Conservation (phyloP, 2,888 invertebrate species). For the Myathropa florea region DNA sequence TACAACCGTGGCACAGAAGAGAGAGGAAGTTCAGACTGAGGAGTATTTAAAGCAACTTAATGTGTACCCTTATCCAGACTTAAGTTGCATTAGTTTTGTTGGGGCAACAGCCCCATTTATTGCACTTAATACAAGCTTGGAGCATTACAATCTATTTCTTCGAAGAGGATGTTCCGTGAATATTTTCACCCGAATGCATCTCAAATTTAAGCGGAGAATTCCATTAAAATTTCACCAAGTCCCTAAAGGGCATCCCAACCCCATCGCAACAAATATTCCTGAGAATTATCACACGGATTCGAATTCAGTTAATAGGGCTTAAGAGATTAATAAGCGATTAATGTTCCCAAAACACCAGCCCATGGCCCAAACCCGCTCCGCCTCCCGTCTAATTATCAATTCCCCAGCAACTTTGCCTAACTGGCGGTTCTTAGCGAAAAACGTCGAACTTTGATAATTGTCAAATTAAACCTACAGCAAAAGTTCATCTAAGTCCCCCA, state of each 20-base stretch:
- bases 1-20: too few species aligned
- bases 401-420: slow-evolving; percentile 36
- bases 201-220: neutral
- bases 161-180: too few species aligned
- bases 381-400: slow-evolving; percentile 44
- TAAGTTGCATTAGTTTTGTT: too few species aligned
- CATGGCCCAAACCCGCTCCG: neutral
- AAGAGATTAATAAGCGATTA: slow-evolving; percentile 64
- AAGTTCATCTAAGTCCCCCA: slow-evolving; percentile 21
- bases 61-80: too few species aligned
- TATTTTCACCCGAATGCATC: too few species aligned
- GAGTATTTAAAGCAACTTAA: too few species aligned
- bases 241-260: neutral
- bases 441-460: slow-evolving; percentile 57
- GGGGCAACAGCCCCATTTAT: too few species aligned
- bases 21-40: too few species aligned
- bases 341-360: slow-evolving; percentile 26
- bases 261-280: neutral
- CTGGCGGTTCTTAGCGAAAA: slow-evolving; percentile 38
- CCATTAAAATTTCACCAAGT: neutral
- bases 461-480: slow-evolving; percentile 52
- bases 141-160: too few species aligned
- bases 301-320: slow-evolving; percentile 59
- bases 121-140: too few species aligned
- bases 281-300: slow-evolving; percentile 37